These are phyloP conservation scores for Eriocheir sinensis DNA, from an alignment of 1,140 invertebrate genomes.

Conservation along the genomic window DNA sequence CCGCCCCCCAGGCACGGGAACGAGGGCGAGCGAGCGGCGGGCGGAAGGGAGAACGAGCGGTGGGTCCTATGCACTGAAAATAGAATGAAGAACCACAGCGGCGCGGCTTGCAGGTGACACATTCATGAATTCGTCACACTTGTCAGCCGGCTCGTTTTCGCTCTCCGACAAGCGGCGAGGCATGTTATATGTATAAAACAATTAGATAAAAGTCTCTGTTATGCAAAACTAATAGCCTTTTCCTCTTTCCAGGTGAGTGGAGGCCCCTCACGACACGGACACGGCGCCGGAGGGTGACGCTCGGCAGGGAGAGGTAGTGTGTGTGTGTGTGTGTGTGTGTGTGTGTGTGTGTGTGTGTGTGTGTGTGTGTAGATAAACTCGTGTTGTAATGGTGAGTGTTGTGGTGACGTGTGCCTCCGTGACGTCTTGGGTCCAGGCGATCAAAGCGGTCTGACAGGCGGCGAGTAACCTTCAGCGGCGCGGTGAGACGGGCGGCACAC, in stretches of 20 bases:
- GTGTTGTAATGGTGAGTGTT: neutral
- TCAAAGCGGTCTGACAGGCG: neutral
- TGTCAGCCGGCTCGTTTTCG: neutral
- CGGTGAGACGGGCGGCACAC: neutral
- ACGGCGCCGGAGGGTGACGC: neutral
- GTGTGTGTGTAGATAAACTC: neutral
- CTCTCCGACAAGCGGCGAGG: neutral
- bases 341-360: neutral
- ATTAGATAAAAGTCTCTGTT: neutral
- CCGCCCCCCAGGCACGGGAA: neutral
- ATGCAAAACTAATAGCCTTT: neutral
- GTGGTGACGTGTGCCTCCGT: neutral
- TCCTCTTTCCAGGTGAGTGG: neutral
- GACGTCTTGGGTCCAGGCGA: too few relatives aligned
- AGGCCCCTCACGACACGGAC: neutral
- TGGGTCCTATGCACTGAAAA: slow-evolving; percentile 5
- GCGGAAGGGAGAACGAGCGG: neutral
- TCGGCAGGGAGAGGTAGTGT: neutral
- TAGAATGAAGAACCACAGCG: slow-evolving; percentile 15
- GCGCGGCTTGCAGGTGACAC: neutral
- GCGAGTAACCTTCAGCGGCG: neutral
- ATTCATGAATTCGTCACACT: neutral
- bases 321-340: neutral
- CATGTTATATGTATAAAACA: neutral
- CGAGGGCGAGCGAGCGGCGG: neutral